phyloP scores from a whole-genome alignment of 1,140 invertebrate genomes.

The Achroia grisella region DNA sequence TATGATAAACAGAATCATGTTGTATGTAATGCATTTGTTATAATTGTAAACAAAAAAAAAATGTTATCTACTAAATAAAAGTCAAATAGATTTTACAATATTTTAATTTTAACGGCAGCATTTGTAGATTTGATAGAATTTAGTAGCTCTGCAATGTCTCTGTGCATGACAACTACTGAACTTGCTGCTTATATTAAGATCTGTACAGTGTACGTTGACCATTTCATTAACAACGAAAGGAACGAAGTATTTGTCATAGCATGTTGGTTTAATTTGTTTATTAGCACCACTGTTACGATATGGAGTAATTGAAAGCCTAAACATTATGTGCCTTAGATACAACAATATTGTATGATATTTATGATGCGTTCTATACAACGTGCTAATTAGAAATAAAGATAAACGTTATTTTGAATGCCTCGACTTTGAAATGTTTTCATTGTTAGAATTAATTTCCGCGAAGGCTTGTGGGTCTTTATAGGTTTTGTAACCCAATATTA shows the following conservation, averaged over 20 bases:
- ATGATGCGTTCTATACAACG: slow-evolving; percentile 73
- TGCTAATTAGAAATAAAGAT: slow-evolving; percentile 70
- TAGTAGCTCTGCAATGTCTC: slow-evolving; percentile 54
- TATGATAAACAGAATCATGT: slow-evolving; percentile 35
- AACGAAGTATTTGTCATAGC: slow-evolving; percentile 31
- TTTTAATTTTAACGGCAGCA: slow-evolving; percentile 43
- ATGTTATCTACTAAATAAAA: slow-evolving; percentile 14
- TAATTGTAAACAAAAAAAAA: slow-evolving; percentile 27
- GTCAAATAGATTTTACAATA: slow-evolving; percentile 28
- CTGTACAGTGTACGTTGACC: too few relatives aligned
- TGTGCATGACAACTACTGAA: slow-evolving; percentile 28
- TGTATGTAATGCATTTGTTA: slow-evolving; percentile 60
- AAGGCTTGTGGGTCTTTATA: slow-evolving; percentile 34
- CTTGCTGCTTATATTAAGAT: slow-evolving; percentile 1
- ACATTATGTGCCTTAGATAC: slow-evolving; percentile 73
- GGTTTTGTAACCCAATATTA: background rate
- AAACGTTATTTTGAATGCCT: slow-evolving; percentile 63
- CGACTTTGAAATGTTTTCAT: slow-evolving; percentile 42
- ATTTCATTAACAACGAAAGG: background rate
- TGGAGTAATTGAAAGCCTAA: slow-evolving; percentile 70
- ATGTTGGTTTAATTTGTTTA: slow-evolving; percentile 33
- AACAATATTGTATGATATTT: slow-evolving; percentile 72
- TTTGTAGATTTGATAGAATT: slow-evolving; percentile 52
- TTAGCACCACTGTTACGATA: slow-evolving; percentile 66
- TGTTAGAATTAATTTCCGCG: slow-evolving; percentile 57